Evolutionary conservation across 2,888 invertebrate genomes (phyloP), one percentile per base, ranked within the genome.

Genomic region (Bruchidius siliquastri): DNA sequence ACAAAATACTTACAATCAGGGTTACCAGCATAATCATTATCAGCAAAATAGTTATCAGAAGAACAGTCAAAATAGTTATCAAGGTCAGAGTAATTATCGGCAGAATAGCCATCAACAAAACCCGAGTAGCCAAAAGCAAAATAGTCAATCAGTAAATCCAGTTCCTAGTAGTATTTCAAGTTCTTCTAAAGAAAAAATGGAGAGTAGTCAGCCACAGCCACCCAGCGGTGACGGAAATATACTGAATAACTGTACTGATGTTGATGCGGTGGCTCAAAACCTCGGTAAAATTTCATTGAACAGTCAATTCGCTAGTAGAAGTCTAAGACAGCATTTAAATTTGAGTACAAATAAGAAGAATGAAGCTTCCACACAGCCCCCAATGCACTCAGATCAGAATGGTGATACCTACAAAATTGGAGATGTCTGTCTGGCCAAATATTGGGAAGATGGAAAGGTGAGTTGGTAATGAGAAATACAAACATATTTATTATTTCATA

Each of bases 361-460:
- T 70, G 22, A 71, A 18, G 67, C n/a, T 13, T 21, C 21, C 10
- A 21, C 21, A 21, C 21, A 4, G 20, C 13, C 21, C n/a, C 20
- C 20, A 67, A 67, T 10, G 21, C 18, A 67, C 20, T 18, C 22
- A 13, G 66, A 3, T 18, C 49, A 71, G 2, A 26, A 8, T 26
- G 21, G 68, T 6, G 69, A 22, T 21, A 69, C 71, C n/a, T 95
- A 94, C 94, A 92, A 92, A 83, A 87, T 91, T 71, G 96, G 95
- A 18, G 96, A 96, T 84, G 90, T 92, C 75, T 96, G 96, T 83
- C 89, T 96, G 86, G 96, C 96, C 8, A 94, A 95, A 82, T 97
- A 97, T 87, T 96, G 96, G 96, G 96, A 96, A 85, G 96, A 96
- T 87, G 93, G 94, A 82, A 92, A 92, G 88, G 96, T 94, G 84